Evolutionary conservation across 2,113 vertebrate species (phyloP).

Genomic region (Nothocercus julius): DNA sequence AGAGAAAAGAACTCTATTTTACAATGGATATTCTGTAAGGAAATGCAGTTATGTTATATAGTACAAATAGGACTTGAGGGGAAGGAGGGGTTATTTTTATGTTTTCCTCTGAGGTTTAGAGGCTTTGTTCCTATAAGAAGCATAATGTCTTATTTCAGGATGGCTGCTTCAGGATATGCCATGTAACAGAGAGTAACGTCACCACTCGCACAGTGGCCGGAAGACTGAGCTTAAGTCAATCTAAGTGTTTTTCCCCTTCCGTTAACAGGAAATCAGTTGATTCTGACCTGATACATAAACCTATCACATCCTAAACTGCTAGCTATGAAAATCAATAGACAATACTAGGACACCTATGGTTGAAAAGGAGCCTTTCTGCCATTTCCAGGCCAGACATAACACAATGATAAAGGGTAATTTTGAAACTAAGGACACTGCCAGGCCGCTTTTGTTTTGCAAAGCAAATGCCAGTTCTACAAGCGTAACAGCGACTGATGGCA

Average conservation of each 20-base stretch:
- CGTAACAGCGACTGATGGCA: constrained; percentile 29
- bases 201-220: neutral
- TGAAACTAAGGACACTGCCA: neutral
- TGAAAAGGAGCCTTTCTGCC: neutral
- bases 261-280: neutral
- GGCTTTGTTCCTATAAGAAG: neutral
- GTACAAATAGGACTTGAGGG: constrained; percentile 8
- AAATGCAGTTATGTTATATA: neutral
- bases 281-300: neutral
- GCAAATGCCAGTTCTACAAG: constrained; percentile 34
- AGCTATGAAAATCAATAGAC: neutral
- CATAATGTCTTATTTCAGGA: neutral
- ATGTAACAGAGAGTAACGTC: neutral
- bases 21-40: neutral
- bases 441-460: constrained; percentile 32
- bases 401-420: neutral
- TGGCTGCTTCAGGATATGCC: neutral
- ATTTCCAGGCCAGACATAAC: neutral
- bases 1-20: neutral
- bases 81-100: neutral
- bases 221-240: neutral
- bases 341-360: neutral
- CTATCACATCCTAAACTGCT: neutral
- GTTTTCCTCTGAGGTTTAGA: neutral
- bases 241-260: neutral